Evolutionary conservation across 2,113 vertebrate genomes (phyloP), one percentile per base, ranked within the genome.

Genomic region (Heterochromis multidens): DNA sequence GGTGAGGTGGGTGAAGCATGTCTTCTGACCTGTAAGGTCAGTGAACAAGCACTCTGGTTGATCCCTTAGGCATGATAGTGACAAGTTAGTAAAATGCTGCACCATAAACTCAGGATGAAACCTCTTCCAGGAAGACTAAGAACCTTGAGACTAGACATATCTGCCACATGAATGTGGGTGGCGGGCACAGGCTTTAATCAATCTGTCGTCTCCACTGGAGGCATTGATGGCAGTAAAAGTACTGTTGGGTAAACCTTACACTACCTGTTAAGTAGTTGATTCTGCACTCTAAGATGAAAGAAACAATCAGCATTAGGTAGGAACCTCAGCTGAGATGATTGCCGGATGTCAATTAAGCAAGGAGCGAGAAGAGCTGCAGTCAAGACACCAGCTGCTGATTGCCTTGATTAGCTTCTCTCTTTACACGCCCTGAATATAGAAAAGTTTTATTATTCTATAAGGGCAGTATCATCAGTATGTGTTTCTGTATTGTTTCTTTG

Each of bases 321-420:
- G 82, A 88, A 80, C 61, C 80, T 88, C 79, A 49, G 82, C 83
- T 84, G 82, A 62, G 89, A 86, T 89, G 87, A 95, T 94, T 94
- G 87, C 67, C 58, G 49, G 84, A 93, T 91, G 91, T 35, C 80
- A 83, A 82, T 82, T 80, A 60, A 83, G 79, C 80, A 85, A 77
- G 54, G 35, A 74, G 80, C 3, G 29, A 86, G 79, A 82, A 67
- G 83, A 81, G 56, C 80, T 63, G 77, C 80, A 91, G 81, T 86
- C 81, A 91, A 92, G 90, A 86, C 80, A 89, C 56, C 86, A 79
- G 87, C 85, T 86, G 58, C 86, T 92, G 88, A 91, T 92, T 89
- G 29, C 70, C 58, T 79, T 91, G 90, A 92, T 95, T 94, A 91
- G 62, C 67, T 88, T 79, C 23, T 37, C 59, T 81, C 37, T 82